Percentiles rank a stretch among this genome's conserved stretches.
phyloP scores from a whole-genome alignment of 2,113 vertebrate species.

The Mormyrus lacerda region DNA sequence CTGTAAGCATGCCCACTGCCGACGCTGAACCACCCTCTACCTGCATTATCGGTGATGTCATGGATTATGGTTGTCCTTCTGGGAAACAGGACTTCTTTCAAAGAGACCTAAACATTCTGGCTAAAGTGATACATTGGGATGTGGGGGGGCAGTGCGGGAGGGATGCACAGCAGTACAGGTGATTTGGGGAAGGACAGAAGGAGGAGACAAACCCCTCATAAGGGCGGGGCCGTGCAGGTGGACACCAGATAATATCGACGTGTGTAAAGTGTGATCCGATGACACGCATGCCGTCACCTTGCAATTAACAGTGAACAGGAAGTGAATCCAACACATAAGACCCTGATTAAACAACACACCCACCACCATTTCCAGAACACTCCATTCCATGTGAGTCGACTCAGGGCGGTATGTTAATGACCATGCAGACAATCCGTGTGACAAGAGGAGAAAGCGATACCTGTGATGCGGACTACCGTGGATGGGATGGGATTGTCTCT shows the following conservation, averaged over 20 bases:
- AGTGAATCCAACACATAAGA: not conserved
- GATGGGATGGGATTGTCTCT: conserved; percentile 70
- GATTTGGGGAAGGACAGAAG: not conserved
- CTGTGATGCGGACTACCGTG: conserved; percentile 71
- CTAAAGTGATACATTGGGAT: not conserved
- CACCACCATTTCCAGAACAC: not conserved
- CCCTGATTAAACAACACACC: not conserved
- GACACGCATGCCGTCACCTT: not conserved
- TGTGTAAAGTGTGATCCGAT: not conserved
- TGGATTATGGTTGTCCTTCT: not conserved
- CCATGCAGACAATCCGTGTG: conserved; percentile 21
- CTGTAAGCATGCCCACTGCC: not conserved
- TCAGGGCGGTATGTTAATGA: conserved; percentile 12
- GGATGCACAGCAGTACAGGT: not conserved
- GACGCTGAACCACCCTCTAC: not conserved
- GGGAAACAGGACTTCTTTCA: not conserved
- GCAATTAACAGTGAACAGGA: not conserved
- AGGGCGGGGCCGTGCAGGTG: not conserved
- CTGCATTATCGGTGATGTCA: not conserved
- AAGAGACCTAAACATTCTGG: not conserved
- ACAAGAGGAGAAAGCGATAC: conserved; percentile 49
- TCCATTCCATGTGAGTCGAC: not conserved
- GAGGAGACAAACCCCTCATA: not conserved
- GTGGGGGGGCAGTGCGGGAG: not conserved
- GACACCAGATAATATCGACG: too few species aligned